Evolutionary conservation across 2,113 vertebrate species (phyloP), one percentile per base, ranked within the genome.

Genomic region (human (Homo sapiens)): DNA sequence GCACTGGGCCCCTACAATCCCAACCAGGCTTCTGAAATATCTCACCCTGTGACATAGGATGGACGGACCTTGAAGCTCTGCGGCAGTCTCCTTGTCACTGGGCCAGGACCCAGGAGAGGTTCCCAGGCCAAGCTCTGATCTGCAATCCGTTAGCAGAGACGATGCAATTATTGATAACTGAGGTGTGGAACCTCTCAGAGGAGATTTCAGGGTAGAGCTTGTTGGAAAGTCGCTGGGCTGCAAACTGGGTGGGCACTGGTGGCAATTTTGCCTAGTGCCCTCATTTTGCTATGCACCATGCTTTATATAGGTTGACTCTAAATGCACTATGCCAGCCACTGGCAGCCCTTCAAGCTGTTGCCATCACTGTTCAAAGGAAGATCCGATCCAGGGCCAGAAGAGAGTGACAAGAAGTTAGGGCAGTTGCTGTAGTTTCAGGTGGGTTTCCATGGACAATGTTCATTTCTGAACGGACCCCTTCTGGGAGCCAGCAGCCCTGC

Each of bases 251-350:
- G 61, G 32, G 20, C 11, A 27, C 3, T 32, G 17, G 30, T 27
- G 64, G 17, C 27, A 2, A 32, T 23, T 40, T 27, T 27, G 57
- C 20, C n/a, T 8, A n/a, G 52, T n/a, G 48, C 43, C 30, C 6
- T 52, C 35, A 25, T 48, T 23, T 12, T n/a, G 68, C 35, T 11
- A 0, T 10, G 11, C 1, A 32, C n/a, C 11, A 0, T 13, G 14
- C n/a, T 76, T 55, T 55, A 30, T 0, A 3, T 3, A 38, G 13
- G 64, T 6, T 89, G 48, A 57, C 48, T 79, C 45, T 80, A n/a
- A 64, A 5, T 6, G 1, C 25, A 27, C 12, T 23, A 32, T 11
- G 0, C 2, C 40, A 90, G 57, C 48, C 48, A 20, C 8, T 25
- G 0, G 32, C 23, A 57, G 43, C 11, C 30, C 14, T 1, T 87